phyloP scores from a whole-genome alignment of 2,113 vertebrate genomes.

The Peucedramus taeniatus region DNA sequence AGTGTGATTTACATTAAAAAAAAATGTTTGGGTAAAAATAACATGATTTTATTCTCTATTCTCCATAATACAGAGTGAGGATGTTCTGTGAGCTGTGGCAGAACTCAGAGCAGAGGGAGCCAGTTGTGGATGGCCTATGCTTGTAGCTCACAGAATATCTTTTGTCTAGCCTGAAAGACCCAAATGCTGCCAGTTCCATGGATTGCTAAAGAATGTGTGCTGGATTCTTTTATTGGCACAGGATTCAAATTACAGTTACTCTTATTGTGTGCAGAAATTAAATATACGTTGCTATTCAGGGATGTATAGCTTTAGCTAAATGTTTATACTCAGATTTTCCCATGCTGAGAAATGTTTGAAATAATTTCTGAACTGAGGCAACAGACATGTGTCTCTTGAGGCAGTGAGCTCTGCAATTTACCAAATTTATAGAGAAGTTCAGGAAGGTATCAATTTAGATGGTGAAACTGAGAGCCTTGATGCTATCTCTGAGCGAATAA shows the following conservation, averaged over 20 bases:
- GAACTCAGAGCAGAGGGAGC: fast-evolving
- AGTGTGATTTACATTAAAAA: not conserved
- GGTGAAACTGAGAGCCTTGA: not conserved
- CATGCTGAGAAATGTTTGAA: not conserved
- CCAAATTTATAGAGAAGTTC: not conserved
- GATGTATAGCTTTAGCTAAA: not conserved
- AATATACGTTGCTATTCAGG: not conserved
- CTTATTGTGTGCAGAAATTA: not conserved
- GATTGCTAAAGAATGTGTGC: fast-evolving
- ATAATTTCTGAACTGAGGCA: not conserved
- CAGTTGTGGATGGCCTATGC: fast-evolving
- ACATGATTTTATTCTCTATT: not conserved
- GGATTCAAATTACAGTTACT: not conserved
- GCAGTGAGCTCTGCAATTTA: not conserved
- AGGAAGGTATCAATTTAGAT: not conserved
- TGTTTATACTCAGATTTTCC: not conserved
- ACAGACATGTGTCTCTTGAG: not conserved
- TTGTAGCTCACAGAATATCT: not conserved
- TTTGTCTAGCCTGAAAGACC: not conserved
- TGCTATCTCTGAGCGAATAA: not conserved
- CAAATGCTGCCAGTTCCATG: not conserved
- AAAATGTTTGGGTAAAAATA: not conserved
- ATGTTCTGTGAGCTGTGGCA: not conserved
- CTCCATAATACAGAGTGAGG: not conserved
- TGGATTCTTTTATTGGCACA: not conserved